phyloP scores from a whole-genome alignment of 2,888 invertebrate species.

The Meta bourneti region DNA sequence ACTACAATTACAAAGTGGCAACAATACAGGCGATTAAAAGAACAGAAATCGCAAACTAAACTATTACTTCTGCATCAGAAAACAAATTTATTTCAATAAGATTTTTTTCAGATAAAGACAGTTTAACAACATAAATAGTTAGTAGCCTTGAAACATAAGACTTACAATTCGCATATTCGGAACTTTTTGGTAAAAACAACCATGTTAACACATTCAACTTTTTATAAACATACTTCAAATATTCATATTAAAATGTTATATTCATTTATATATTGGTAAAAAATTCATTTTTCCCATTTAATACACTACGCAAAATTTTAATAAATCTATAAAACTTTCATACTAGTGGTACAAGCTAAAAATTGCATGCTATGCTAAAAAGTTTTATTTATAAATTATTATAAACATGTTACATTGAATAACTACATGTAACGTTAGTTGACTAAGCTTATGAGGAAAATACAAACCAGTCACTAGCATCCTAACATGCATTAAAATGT shows the following conservation, averaged over 20 bases:
- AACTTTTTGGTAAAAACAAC: slow-evolving; percentile 19
- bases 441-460: slow-evolving; percentile 20
- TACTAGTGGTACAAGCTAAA: slow-evolving; percentile 26
- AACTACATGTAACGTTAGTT: slow-evolving; percentile 22
- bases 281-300: slow-evolving; percentile 25
- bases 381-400: slow-evolving; percentile 12
- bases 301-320: slow-evolving; percentile 19
- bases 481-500: not conserved
- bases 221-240: slow-evolving; percentile 56
- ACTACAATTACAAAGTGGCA: not conserved
- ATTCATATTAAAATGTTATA: slow-evolving; percentile 31
- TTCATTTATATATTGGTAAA: slow-evolving; percentile 41
- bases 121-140: slow-evolving; percentile 16
- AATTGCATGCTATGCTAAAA: slow-evolving; percentile 27
- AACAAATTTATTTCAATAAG: slow-evolving; percentile 21
- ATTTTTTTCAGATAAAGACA: slow-evolving; percentile 6
- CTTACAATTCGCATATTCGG: slow-evolving; percentile 12
- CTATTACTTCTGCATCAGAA: not conserved
- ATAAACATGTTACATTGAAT: slow-evolving; percentile 25
- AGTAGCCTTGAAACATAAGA: slow-evolving; percentile 25
- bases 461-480: slow-evolving; percentile 39
- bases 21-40: not conserved
- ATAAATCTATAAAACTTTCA: slow-evolving; percentile 6
- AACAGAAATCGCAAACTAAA: not conserved
- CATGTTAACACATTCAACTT: slow-evolving; percentile 42